These are phyloP conservation scores for Linyphia triangularis DNA, from an alignment of 2,888 invertebrate genomes.

Conservation along the genomic window DNA sequence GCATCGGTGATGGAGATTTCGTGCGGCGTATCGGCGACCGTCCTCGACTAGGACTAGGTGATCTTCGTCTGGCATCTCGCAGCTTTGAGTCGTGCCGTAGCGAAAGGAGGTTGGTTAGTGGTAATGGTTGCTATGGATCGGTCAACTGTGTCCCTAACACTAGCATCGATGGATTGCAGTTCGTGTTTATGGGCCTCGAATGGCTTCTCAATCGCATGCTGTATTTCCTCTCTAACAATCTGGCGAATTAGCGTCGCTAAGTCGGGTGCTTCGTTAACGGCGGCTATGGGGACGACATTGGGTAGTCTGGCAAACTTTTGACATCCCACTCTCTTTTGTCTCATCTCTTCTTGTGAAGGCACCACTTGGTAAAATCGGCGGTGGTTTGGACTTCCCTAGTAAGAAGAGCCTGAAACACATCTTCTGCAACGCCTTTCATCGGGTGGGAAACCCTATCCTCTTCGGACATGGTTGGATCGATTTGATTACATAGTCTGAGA, in stretches of 20 bases:
- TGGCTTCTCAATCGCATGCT: background rate
- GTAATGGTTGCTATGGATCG: background rate
- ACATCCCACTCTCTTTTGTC: background rate
- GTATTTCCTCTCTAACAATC: background rate
- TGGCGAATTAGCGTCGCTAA: background rate
- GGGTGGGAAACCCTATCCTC: background rate
- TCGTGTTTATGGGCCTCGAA: background rate
- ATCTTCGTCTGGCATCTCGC: background rate
- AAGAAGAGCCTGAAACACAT: background rate
- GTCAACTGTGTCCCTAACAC: background rate
- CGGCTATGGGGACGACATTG: background rate
- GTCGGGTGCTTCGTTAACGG: background rate
- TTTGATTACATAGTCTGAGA: background rate
- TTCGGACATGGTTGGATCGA: background rate
- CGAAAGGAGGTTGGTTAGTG: no score
- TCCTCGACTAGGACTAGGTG: background rate
- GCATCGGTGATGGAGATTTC: background rate
- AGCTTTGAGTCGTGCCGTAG: no score
- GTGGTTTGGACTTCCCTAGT: background rate
- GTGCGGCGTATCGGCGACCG: background rate
- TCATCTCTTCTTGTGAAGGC: background rate
- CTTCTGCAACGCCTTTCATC: background rate
- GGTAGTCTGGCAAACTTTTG: background rate
- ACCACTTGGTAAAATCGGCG: background rate
- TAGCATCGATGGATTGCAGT: background rate